Evolutionary conservation across 2,888 invertebrate species (phyloP), one percentile per base, ranked within the genome.

Genomic region (Ophonus ardosiacus): DNA sequence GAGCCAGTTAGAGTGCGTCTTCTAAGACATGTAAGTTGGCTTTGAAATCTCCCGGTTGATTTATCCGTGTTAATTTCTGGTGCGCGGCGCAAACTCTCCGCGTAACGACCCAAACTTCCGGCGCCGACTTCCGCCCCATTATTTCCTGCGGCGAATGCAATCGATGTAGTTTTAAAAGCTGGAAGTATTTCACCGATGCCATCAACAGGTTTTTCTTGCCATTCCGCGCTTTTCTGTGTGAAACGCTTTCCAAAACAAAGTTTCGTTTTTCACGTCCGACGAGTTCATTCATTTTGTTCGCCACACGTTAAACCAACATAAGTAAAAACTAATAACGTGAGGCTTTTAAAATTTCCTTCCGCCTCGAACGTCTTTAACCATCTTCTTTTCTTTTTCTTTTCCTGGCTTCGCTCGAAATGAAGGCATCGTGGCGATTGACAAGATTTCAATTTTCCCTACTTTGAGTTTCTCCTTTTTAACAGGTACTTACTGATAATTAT

Each of bases 11-110:
- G 31, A 5, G 31, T 31, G 68, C 31, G 24, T 43, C 18, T 40
- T 18, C 18, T 51, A 74, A 74, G 71, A 18, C 18, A n/a, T 18
- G 17, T 18, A 31, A 74, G 17, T 59, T 89, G 87, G 88, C 88
- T 89, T 88, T 87, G 87, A 88, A 89, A 89, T 89, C 88, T 89
- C 88, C 87, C 87, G 88, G 87, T 87, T 90, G 89, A 90, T 90
- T 90, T 90, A 90, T 90, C 88, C 88, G 87, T 87, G 88, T 88
- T 89, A 89, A 90, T 89, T 89, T 89, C 88, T 87, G 80, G 80
- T 63, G 63, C 79, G 63, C 51, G 51, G 85, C 78, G 71, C 81
- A 81, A 71, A 78, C 84, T 84, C 78, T 78, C 65, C 71, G 80
- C 76, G 78, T 71, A 85, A 85, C 81, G 81, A 85, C 81, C 80